These are phyloP conservation scores for Dryas iulia DNA, from an alignment of 1,140 invertebrate species.

Conservation along the genomic window DNA sequence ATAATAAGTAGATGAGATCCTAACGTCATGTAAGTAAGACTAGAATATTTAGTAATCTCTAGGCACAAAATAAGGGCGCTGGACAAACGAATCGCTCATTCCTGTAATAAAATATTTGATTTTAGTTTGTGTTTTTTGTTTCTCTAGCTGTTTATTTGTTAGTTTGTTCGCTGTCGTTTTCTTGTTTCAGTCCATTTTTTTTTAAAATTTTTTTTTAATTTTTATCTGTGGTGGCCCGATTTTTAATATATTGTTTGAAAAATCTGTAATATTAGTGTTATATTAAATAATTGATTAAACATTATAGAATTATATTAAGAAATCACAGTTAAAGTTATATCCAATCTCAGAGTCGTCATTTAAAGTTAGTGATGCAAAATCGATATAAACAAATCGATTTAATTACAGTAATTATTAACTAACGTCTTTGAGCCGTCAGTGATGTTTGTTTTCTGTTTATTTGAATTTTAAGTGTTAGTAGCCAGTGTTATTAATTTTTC, in stretches of 20 bases:
- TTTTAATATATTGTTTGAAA: neutral
- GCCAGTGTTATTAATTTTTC: too few species aligned
- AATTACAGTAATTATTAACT: too few species aligned
- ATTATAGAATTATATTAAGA: too few species aligned
- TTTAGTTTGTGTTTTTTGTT: conserved; percentile 16
- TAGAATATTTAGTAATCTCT: conserved; percentile 14
- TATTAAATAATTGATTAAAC: too few species aligned
- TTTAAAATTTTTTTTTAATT: neutral
- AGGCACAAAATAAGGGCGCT: conserved; percentile 35
- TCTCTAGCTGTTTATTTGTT: neutral
- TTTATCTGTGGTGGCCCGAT: neutral
- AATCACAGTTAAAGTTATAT: too few species aligned
- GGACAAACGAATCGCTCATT: conserved; percentile 36
- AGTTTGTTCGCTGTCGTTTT: neutral
- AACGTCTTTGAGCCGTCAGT: too few species aligned
- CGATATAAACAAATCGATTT: too few species aligned
- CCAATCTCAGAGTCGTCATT: too few species aligned
- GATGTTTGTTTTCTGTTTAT: too few species aligned
- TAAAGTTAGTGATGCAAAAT: too few species aligned
- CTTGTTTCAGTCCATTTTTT: neutral
- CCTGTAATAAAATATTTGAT: conserved; percentile 32
- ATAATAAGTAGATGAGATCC: conserved; percentile 8
- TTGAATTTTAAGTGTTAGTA: too few species aligned
- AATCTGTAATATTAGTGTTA: too few species aligned
- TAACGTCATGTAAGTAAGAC: conserved; percentile 5